Evolutionary conservation across 2,113 vertebrate species (phyloP).

Genomic region (Actinemys pallida): DNA sequence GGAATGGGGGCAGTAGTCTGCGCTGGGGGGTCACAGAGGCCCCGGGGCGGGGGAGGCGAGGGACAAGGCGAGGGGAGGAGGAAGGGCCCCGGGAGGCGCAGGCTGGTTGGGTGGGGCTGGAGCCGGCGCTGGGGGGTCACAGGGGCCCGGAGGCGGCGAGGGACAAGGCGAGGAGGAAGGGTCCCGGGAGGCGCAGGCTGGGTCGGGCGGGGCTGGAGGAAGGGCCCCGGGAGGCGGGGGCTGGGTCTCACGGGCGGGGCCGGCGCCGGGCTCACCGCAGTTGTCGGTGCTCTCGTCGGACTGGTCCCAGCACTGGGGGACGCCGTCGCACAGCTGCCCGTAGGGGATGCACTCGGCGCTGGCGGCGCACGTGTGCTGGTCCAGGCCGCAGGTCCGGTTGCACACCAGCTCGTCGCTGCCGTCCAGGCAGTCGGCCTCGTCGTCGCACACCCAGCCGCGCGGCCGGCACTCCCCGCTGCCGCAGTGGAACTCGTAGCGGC

Average conservation of each 20-base stretch:
- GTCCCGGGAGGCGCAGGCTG: too few relatives aligned
- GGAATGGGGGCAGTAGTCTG: too few relatives aligned
- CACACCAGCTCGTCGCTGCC: constrained; percentile 86
- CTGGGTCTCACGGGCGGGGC: too few relatives aligned
- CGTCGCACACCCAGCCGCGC: constrained; percentile 88
- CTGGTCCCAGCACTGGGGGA: constrained; percentile 85
- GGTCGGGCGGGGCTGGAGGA: too few relatives aligned
- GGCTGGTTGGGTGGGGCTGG: too few relatives aligned
- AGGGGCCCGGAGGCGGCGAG: too few relatives aligned
- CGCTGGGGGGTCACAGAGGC: too few relatives aligned
- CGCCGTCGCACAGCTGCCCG: constrained; percentile 84
- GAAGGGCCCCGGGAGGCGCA: fast-evolving
- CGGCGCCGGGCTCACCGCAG: constrained; percentile 69
- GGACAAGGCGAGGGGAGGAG: not conserved
- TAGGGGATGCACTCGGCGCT: constrained; percentile 82
- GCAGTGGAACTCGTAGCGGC: constrained; percentile 83
- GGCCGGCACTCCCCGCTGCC: constrained; percentile 84
- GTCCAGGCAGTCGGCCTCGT: constrained; percentile 88
- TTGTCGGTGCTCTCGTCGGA: constrained; percentile 82
- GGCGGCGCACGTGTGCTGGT: constrained; percentile 76
- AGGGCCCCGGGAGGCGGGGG: too few relatives aligned
- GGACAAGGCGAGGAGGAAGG: too few relatives aligned
- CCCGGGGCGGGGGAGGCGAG: fast-evolving
- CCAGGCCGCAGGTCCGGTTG: constrained; percentile 72
- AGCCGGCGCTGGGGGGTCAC: too few relatives aligned